A percentile compares a stretch with the other conserved stretches of the same genome.
These are phyloP conservation scores for Balaeniceps rex DNA, from an alignment of 2,113 vertebrate species.

Conservation along the genomic window DNA sequence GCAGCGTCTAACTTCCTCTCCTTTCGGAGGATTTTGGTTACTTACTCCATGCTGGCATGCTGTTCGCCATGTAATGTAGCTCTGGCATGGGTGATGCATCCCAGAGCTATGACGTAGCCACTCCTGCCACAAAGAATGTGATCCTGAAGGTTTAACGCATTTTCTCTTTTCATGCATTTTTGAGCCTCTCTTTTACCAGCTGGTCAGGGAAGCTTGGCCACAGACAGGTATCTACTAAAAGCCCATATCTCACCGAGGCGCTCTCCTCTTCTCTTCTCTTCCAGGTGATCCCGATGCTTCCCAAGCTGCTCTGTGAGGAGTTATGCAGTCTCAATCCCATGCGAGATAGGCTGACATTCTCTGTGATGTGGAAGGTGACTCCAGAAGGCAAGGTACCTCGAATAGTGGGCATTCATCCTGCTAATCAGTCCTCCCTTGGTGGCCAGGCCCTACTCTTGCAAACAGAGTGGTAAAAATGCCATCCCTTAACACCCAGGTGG, in stretches of 20 bases:
- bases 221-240: background rate
- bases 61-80: background rate
- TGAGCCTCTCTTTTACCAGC: background rate
- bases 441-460: background rate
- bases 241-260: background rate
- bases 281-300: constrained; percentile 96
- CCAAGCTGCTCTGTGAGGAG: constrained; percentile 91
- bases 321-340: constrained; percentile 96
- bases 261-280: constrained; percentile 48
- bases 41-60: background rate
- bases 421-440: background rate
- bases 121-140: background rate
- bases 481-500: background rate
- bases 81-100: background rate
- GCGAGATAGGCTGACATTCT: constrained; percentile 90
- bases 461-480: background rate
- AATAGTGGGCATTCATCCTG: background rate
- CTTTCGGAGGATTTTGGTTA: background rate
- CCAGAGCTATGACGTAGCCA: background rate
- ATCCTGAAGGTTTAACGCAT: background rate
- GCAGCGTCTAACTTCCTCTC: background rate
- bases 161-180: background rate
- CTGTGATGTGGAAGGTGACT: constrained; percentile 92
- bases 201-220: background rate
- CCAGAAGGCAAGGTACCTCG: constrained; percentile 87